Base-by-base conservation (phyloP, 2,797 vertebrate species). In the Esox lucius region DNA sequence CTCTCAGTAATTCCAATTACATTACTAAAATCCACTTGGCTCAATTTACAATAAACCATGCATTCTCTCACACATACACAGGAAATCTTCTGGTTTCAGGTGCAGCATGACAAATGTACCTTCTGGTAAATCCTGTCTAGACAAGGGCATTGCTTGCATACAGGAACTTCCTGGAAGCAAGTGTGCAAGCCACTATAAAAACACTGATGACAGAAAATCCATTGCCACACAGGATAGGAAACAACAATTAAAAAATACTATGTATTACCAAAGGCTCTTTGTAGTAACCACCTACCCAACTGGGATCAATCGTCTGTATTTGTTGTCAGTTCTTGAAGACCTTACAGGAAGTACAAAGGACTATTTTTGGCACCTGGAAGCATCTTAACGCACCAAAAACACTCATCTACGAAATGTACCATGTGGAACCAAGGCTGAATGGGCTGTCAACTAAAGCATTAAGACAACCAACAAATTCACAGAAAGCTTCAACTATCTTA, bases 401-500 rank as follows among this genome's bases (percentile, higher is more conserved):
- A 46, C 42, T 11, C 42, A 39, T 33, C 2, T 39, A 39, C 12
- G 11, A 11, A 46, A 46, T 4, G 42, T 46, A 46, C 12, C 42
- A 46, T 46, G 12, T 46, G 12, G 6, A 46, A 13, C 11, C 35
- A 42, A 15, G 31, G 1, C 26, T 16, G 17, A 7, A 6, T 2
- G 24, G 62, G 11, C 62, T 16, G 15, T 33, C 28, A 65, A 33
- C 62, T 5, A 28, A 28, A 5, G 15, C 9, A 16, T 72, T 33
- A 49, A 1, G 28, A 74, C 39, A 7, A 8, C 22, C 19, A 17
- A 3, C 4, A 11, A 12, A 53, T 19, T 15, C 39, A 75, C 71
- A 77, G 1, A 35, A 66, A 28, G n/a, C 9, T 33, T 76, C 73
- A 17, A 2, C 51, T 86, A 94, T 93, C 93, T 93, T 95, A 91